Base-by-base conservation (phyloP, 2,888 invertebrate species). In the Hydrotaea cyrtoneurina region DNA sequence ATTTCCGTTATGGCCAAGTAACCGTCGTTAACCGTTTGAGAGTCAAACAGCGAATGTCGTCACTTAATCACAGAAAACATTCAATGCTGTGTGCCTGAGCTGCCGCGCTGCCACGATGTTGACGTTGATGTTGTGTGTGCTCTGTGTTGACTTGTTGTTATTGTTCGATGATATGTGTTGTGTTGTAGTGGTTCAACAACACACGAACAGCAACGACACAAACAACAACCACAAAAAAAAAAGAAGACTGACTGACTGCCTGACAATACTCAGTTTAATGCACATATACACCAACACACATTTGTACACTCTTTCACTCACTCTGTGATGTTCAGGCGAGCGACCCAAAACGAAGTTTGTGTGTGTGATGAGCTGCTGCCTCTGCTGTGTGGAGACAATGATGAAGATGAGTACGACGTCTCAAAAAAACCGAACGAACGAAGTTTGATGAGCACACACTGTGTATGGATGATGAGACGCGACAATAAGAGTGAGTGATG, bases 1-100 rank as follows among this genome's bases (percentile, higher is more conserved):
- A 64, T 81, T 74, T 80, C 82, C 73, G 83, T 78, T 86, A 74
- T 83, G 23, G 78, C 62, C 72, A 78, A 86, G 73, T 75, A 82
- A 82, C 90, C 89, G 90, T 90, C 91, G 90, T 91, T 90, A 89
- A 89, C 89, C 90, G 89, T 89, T 90, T 89, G 90, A 91, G 90
- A 89, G 90, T 90, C 90, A 89, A 90, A 90, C 90, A 90, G 90
- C 90, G 91, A 91, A 91, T 91, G 90, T 86, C 86, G 86, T 85
- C 86, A 87, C 87, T 83, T 86, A 87, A 87, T 86, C 87, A 86
- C 87, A 78, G 82, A 82, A 76, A 81, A 78, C 78, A 83, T 83
- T 81, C 81, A 84, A 83, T 86, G 84, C 86, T 78, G 78, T 80
- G 43, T n/a, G n/a, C n/a, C 59, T 71, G 55, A 17, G 36, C 69